A percentile compares a stretch with the other conserved stretches of the same genome.
Conservation (phyloP, 2,113 vertebrate species). For the Progne subis region DNA sequence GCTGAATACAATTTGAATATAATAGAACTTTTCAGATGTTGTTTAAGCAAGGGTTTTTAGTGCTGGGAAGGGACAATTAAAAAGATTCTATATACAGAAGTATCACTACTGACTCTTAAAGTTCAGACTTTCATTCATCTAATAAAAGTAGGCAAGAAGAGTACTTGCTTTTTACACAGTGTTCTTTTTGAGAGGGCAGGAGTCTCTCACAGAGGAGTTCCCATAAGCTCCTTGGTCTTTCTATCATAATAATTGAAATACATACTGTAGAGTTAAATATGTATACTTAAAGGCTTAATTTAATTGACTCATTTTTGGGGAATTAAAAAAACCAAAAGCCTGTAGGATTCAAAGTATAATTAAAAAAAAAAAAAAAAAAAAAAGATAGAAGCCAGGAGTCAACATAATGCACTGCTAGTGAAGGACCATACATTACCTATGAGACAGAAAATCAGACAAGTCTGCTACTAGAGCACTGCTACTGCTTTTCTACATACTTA, state of each 20-base stretch:
- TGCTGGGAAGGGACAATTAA: background rate
- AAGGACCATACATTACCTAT: background rate
- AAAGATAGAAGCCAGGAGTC: background rate
- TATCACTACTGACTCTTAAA: background rate
- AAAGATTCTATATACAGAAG: background rate
- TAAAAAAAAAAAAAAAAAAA: background rate
- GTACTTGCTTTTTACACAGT: background rate
- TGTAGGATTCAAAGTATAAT: background rate
- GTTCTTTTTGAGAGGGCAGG: background rate
- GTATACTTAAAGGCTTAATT: background rate
- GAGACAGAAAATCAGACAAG: background rate
- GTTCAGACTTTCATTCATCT: background rate
- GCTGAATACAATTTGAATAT: slow-evolving; percentile 2
- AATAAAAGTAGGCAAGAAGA: background rate
- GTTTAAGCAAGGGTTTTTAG: slow-evolving; percentile 38
- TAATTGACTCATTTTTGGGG: background rate
- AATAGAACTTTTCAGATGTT: background rate
- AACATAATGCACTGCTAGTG: background rate
- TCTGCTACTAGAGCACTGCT: background rate
- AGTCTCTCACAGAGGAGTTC: background rate
- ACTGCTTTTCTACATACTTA: background rate
- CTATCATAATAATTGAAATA: background rate
- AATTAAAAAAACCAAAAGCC: background rate
- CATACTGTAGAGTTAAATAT: background rate
- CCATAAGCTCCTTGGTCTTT: background rate